Conservation (phyloP, 1,140 invertebrate genomes). For the Drosophila lini region DNA sequence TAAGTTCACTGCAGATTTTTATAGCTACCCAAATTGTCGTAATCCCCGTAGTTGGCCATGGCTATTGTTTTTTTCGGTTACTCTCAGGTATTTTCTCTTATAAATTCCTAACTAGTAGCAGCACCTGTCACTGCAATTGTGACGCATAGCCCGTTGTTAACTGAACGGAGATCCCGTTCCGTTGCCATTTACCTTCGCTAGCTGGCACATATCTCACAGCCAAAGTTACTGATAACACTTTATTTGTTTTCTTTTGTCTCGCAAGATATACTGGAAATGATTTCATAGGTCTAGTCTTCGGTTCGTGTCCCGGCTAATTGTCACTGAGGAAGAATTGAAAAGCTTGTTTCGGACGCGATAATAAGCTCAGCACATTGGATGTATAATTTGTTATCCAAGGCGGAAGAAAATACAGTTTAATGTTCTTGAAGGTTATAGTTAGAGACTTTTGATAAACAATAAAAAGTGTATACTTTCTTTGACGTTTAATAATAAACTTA, state of each 20-base stretch:
- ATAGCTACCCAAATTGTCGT: conserved; percentile 76
- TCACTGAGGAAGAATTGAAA: conserved; percentile 1
- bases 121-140: conserved; percentile 40
- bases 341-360: conserved; percentile 22
- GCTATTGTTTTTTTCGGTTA: conserved; percentile 11
- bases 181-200: conserved; percentile 24
- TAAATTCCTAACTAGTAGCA: conserved; percentile 16
- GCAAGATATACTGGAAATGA: conserved; percentile 40
- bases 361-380: background rate
- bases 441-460: background rate
- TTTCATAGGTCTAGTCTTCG: conserved; percentile 21
- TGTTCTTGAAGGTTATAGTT: background rate
- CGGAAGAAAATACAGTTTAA: conserved; percentile 2
- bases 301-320: conserved; percentile 59
- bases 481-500: background rate
- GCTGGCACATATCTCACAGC: conserved; percentile 35
- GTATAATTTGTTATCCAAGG: conserved; percentile 16
- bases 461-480: background rate
- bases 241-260: conserved; percentile 55
- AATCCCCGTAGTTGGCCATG: conserved; percentile 78
- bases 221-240: conserved; percentile 60
- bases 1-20: background rate
- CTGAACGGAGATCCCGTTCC: conserved; percentile 48
- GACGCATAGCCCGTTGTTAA: conserved; percentile 66
- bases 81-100: conserved; percentile 12